These are phyloP conservation scores for Chelmon rostratus DNA, from an alignment of 2,797 vertebrate species.

Conservation along the genomic window DNA sequence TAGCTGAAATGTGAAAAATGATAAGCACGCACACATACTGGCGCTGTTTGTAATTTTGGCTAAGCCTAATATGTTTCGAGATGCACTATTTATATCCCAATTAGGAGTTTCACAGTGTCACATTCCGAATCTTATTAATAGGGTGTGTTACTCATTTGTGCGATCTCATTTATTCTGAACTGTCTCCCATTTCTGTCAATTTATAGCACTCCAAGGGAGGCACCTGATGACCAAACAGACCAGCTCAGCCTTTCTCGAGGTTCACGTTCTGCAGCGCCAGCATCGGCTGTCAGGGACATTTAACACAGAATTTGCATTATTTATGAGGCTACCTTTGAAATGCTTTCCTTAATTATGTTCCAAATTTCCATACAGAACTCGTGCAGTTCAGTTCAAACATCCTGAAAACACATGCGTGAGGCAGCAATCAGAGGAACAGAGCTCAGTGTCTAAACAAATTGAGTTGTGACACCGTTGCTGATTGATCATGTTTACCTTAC, in stretches of 20 bases:
- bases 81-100: conserved; percentile 59
- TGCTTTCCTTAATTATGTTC: conserved; percentile 84
- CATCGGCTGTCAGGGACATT: conserved; percentile 84
- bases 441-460: conserved; percentile 67
- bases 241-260: conserved; percentile 81
- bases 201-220: conserved; percentile 81
- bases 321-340: conserved; percentile 87
- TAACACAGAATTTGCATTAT: conserved; percentile 87
- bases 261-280: conserved; percentile 83
- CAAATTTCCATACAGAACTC: conserved; percentile 79
- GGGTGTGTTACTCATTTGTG: conserved; percentile 71
- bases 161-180: conserved; percentile 77
- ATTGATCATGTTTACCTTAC: conserved; percentile 84
- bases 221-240: conserved; percentile 83
- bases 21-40: conserved; percentile 6
- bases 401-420: conserved; percentile 53
- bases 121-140: conserved; percentile 72
- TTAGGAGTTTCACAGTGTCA: conserved; percentile 51
- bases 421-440: conserved; percentile 42
- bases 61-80: conserved; percentile 39
- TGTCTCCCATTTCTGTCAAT: conserved; percentile 82
- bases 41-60: conserved; percentile 1
- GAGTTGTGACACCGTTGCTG: conserved; percentile 73
- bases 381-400: conserved; percentile 45
- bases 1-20: conserved; percentile 14